Evolutionary conservation across 2,888 invertebrate species (phyloP).

Genomic region (Melanostoma mellinum): DNA sequence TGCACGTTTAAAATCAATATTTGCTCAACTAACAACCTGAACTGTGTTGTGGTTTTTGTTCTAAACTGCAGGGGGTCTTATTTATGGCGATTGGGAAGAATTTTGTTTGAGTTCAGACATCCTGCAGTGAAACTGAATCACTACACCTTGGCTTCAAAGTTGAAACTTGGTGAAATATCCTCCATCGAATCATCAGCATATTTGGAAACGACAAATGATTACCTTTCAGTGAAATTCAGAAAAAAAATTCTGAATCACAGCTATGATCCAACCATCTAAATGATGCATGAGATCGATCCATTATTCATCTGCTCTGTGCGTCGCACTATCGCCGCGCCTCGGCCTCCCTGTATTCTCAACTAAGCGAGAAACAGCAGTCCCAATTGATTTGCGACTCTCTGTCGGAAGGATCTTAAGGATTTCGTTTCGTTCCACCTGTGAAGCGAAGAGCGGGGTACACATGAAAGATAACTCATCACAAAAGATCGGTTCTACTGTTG

Average conservation of each 20-base stretch:
- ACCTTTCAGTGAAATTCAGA: slow-evolving; percentile 44
- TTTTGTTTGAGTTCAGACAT: slow-evolving; percentile 29
- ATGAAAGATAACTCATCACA: slow-evolving; percentile 56
- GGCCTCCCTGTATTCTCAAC: background rate
- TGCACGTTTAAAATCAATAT: slow-evolving; percentile 19
- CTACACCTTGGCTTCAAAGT: background rate
- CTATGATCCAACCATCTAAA: slow-evolving; percentile 11
- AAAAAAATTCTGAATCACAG: slow-evolving; percentile 64
- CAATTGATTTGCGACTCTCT: slow-evolving; percentile 66
- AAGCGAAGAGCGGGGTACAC: slow-evolving; percentile 29
- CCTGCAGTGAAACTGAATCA: slow-evolving; percentile 61
- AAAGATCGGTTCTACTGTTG: slow-evolving; percentile 50
- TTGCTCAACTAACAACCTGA: slow-evolving; percentile 28
- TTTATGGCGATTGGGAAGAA: slow-evolving; percentile 43
- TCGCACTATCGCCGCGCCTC: background rate
- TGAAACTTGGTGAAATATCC: slow-evolving; percentile 39
- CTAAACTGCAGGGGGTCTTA: slow-evolving; percentile 54
- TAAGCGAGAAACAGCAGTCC: slow-evolving; percentile 9
- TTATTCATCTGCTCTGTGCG: slow-evolving; percentile 49
- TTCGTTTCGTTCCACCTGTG: slow-evolving; percentile 68
- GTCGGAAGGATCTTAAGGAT: slow-evolving; percentile 70
- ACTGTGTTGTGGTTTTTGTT: slow-evolving; percentile 50
- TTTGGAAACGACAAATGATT: slow-evolving; percentile 47
- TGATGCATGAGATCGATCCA: slow-evolving; percentile 2
- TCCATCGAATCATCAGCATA: slow-evolving; percentile 40